Evolutionary conservation across 2,797 vertebrate genomes (phyloP).

Genomic region (Hirundo rustica): DNA sequence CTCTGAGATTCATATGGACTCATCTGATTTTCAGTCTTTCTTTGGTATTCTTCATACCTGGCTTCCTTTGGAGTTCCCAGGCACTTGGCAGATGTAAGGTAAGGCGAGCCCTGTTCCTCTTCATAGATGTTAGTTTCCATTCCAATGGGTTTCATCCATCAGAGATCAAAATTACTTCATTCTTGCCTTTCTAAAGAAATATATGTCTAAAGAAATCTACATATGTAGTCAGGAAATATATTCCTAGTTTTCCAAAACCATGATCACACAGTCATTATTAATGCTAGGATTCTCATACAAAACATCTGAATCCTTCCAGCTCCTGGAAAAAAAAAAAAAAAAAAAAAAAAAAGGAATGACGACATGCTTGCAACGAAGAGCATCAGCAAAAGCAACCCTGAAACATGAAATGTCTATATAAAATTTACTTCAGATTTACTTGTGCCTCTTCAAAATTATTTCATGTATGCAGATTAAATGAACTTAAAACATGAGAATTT

Average conservation of each 20-base stretch:
- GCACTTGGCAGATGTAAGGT: slow-evolving; percentile 43
- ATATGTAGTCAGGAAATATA: neutral
- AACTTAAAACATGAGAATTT: neutral
- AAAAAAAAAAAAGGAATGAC: neutral
- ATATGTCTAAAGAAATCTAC: too few species aligned
- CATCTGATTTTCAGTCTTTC: neutral
- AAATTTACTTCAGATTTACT: neutral
- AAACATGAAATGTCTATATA: neutral
- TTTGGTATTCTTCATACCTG: slow-evolving; percentile 23
- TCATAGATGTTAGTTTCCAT: slow-evolving; percentile 78
- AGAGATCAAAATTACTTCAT: slow-evolving; percentile 42
- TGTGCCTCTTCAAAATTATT: neutral
- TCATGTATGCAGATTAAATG: neutral
- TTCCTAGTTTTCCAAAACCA: neutral
- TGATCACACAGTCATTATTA: neutral
- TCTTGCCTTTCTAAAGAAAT: neutral
- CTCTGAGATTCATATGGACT: slow-evolving; percentile 9
- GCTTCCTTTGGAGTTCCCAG: slow-evolving; percentile 29
- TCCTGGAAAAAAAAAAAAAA: neutral
- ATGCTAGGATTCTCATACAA: neutral
- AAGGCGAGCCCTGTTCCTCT: slow-evolving; percentile 56
- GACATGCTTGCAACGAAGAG: neutral
- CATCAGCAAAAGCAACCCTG: neutral
- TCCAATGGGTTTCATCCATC: slow-evolving; percentile 50
- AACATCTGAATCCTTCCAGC: neutral